Conservation (phyloP, 2,797 vertebrate genomes). For the Urocyon cinereoargenteus region DNA sequence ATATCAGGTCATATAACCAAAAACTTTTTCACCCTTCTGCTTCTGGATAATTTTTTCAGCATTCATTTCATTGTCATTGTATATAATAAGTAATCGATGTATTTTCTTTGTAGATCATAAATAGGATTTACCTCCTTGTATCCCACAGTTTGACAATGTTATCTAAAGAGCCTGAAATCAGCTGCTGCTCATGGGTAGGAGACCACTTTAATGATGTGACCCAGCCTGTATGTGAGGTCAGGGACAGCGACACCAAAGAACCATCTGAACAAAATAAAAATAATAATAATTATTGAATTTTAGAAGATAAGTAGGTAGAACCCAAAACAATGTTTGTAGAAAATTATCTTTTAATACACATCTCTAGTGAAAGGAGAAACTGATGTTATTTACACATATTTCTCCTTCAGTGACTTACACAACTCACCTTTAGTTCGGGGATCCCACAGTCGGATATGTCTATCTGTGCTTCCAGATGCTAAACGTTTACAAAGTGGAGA, state of each 20-base stretch:
- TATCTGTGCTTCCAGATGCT: constrained; percentile 96
- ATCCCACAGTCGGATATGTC: constrained; percentile 98
- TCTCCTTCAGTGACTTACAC: not conserved
- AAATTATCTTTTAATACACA: not conserved
- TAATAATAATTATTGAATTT: not conserved
- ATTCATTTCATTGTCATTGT: not conserved
- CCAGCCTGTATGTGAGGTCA: constrained; percentile 98
- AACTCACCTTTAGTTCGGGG: constrained; percentile 95
- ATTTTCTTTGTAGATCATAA: constrained; percentile 29
- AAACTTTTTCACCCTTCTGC: not conserved
- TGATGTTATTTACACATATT: not conserved
- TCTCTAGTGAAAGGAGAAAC: not conserved
- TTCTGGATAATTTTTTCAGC: constrained; percentile 45
- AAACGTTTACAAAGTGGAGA: constrained; percentile 95
- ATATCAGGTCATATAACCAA: not conserved
- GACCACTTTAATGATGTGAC: constrained; percentile 97
- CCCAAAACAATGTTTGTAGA: not conserved
- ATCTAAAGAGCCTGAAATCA: constrained; percentile 97
- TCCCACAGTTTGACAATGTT: constrained; percentile 99
- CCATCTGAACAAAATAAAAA: constrained; percentile 90
- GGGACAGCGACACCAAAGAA: constrained; percentile 94
- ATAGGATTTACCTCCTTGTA: constrained; percentile 93
- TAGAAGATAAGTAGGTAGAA: constrained; percentile 25
- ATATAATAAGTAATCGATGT: not conserved
- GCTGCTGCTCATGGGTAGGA: constrained; percentile 95